Percentiles rank a stretch among this genome's conserved stretches.
Evolutionary conservation across 2,888 invertebrate genomes (phyloP).

Genomic region (Cerastis rubricosa): DNA sequence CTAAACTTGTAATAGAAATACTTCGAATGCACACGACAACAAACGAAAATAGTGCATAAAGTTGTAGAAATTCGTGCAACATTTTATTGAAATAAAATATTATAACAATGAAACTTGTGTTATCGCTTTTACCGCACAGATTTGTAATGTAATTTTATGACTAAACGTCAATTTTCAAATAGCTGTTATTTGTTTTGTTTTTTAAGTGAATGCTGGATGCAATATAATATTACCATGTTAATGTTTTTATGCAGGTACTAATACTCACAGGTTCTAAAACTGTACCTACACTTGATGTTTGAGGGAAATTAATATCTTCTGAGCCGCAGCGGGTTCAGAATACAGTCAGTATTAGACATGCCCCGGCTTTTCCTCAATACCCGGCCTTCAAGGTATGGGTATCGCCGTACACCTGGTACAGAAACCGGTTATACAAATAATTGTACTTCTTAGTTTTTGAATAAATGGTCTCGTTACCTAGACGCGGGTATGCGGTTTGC

Average conservation of each 20-base stretch:
- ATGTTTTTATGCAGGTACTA: neutral
- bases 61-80: slow-evolving; percentile 28
- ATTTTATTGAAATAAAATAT: slow-evolving; percentile 39
- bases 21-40: slow-evolving; percentile 45
- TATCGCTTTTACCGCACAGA: neutral
- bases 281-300: too few relatives aligned
- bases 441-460: too few relatives aligned
- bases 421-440: too few relatives aligned
- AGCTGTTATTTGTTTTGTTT: slow-evolving; percentile 17
- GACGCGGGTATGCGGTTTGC: too few relatives aligned
- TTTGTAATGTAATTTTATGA: slow-evolving; percentile 41
- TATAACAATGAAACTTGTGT: neutral
- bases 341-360: too few relatives aligned
- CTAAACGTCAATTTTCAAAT: neutral
- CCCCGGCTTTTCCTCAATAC: too few relatives aligned
- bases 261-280: too few relatives aligned
- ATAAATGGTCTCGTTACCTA: too few relatives aligned
- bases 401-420: too few relatives aligned
- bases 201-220: neutral
- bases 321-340: too few relatives aligned
- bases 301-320: too few relatives aligned
- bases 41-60: slow-evolving; percentile 41
- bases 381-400: too few relatives aligned
- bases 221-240: neutral
- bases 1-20: slow-evolving; percentile 67